These are phyloP conservation scores for Pseudorectes ferrugineus DNA, from an alignment of 2,113 vertebrate species.

Conservation along the genomic window DNA sequence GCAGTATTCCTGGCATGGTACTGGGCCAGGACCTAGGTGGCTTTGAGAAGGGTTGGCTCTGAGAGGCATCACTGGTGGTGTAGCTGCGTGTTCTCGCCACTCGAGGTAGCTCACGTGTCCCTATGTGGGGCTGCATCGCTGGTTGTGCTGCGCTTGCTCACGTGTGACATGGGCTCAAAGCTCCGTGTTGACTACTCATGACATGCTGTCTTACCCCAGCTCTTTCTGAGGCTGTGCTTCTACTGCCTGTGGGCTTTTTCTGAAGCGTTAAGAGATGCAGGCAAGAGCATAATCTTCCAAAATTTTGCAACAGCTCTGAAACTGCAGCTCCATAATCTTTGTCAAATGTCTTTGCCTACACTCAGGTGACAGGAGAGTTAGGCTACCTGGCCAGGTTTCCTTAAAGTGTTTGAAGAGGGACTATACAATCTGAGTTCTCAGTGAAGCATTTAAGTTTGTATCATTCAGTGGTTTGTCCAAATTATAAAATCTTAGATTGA, in stretches of 20 bases:
- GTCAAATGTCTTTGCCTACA: background rate
- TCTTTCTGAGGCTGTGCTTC: background rate
- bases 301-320: background rate
- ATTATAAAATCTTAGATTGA: background rate
- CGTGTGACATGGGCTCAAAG: background rate
- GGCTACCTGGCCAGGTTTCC: background rate
- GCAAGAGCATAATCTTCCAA: background rate
- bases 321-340: background rate
- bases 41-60: background rate
- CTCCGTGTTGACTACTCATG: background rate
- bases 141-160: background rate
- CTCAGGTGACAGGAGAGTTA: too few relatives aligned
- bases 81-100: fast-evolving
- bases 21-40: background rate
- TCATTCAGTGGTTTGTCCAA: background rate
- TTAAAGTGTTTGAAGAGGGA: background rate
- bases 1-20: background rate
- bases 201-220: background rate
- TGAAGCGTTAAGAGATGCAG: background rate
- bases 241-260: background rate
- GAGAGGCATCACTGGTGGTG: background rate
- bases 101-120: fast-evolving
- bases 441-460: background rate
- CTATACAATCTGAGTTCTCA: background rate
- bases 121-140: fast-evolving